Base-by-base conservation (phyloP, 2,888 invertebrate genomes). In the Drosophila conformis region DNA sequence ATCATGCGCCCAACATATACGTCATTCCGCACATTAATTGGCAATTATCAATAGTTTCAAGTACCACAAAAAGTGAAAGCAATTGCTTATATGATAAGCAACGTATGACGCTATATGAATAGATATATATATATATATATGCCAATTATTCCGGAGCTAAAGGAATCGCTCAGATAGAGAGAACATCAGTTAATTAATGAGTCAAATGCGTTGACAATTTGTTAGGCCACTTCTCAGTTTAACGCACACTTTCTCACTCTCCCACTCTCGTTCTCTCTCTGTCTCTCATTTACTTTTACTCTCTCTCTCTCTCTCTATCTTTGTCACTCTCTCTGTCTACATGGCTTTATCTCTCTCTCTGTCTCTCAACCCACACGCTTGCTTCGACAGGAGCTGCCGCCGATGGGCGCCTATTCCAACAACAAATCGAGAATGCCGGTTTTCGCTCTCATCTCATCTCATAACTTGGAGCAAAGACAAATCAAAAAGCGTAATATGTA, bases 401-500 rank as follows among this genome's bases (percentile, higher is more conserved):
- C 46, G 56, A 67, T 58, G 62, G 42, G 40, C 56, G 42, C 63
- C 65, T 33, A 61, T 53, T 46, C 58, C 70, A 74, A 40, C 67
- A 69, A 70, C 69, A 71, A 75, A 76, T 80, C 80, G 80, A 69
- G 80, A 84, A 76, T 84, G 78, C 87, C 68, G 87, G 67, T 68
- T 73, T 69, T 57, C 59, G 42, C 82, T 42, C 21, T 42, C 42
- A 42, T 73, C 76, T 67, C 76, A 49, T 51, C 18, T 13, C 52
- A 38, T n/a, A 46, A 38, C 56, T 61, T 61, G n/a, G 48, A 38
- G 53, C 57, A 65, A 29, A 29, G 36, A 69, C 48, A 57, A 46
- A 25, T 49, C 74, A 42, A 46, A 46, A 52, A 73, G 51, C 65
- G 33, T 42, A 61, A 67, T 72, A 56, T 65, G 54, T 65, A 66